These are phyloP conservation scores for Xestia xanthographa DNA, from an alignment of 2,888 invertebrate species.

Conservation along the genomic window DNA sequence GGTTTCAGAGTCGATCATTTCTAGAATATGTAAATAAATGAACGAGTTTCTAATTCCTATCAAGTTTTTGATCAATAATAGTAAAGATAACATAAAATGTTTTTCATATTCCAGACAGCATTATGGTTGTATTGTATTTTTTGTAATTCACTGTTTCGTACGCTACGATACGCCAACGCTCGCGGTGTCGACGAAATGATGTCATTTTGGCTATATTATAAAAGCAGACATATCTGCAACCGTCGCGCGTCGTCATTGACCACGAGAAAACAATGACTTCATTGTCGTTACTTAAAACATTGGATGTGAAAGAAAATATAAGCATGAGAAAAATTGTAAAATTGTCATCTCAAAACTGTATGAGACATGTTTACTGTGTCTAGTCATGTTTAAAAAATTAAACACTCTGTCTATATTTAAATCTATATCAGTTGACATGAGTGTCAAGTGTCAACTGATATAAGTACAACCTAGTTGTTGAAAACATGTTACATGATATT, in stretches of 20 bases:
- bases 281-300: not conserved
- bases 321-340: not conserved
- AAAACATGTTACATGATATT: not conserved
- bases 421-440: too few species aligned
- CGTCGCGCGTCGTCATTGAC: constrained; percentile 19
- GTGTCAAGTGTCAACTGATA: not conserved
- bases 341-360: not conserved
- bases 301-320: not conserved
- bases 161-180: not conserved
- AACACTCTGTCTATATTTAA: not conserved
- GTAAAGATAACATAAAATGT: not conserved
- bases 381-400: not conserved
- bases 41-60: not conserved
- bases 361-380: not conserved
- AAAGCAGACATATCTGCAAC: constrained; percentile 26
- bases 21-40: too few species aligned
- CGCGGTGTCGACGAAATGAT: constrained; percentile 17
- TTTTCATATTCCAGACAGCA: not conserved
- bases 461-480: not conserved
- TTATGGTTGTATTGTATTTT: not conserved
- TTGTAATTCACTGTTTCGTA: not conserved
- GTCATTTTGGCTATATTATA: constrained; percentile 46
- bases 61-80: not conserved
- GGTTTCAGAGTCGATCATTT: not conserved
- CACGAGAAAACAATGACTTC: constrained; percentile 16